Evolutionary conservation across 2,113 vertebrate genomes (phyloP).

Genomic region (Actenoides hombroni): DNA sequence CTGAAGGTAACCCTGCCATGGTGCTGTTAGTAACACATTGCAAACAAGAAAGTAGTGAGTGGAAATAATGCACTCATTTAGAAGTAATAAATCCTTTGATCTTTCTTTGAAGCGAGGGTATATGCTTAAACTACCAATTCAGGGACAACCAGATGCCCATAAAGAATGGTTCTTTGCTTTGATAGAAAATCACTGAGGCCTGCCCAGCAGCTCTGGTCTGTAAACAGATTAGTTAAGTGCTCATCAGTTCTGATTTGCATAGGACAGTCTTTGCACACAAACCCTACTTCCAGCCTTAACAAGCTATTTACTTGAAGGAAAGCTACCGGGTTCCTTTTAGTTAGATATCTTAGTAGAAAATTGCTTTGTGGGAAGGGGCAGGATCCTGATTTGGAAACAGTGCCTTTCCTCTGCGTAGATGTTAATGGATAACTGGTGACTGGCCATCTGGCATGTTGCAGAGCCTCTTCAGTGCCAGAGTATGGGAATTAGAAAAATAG

Average conservation of each 20-base stretch:
- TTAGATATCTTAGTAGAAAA: conserved; percentile 28
- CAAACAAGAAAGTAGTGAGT: conserved; percentile 80
- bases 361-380: conserved; percentile 43
- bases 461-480: neutral
- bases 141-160: conserved; percentile 82
- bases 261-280: conserved; percentile 60
- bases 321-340: conserved; percentile 50
- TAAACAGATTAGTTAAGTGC: conserved; percentile 83
- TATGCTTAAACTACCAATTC: conserved; percentile 80
- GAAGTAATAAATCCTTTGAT: conserved; percentile 84
- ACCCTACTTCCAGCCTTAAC: conserved; percentile 70
- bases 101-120: conserved; percentile 79
- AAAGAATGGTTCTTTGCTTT: conserved; percentile 79
- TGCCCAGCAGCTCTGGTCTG: conserved; percentile 81
- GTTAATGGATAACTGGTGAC: conserved; percentile 10
- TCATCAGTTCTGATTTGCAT: conserved; percentile 80
- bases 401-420: neutral
- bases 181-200: conserved; percentile 79
- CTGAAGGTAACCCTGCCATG: conserved; percentile 71
- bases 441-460: neutral
- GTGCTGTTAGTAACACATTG: conserved; percentile 79
- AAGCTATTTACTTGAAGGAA: conserved; percentile 66
- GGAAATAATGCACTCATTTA: conserved; percentile 81
- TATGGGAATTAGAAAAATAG: neutral
- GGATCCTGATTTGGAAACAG: neutral